A percentile compares a stretch with the other conserved stretches of the same genome.
phyloP scores from a whole-genome alignment of 2,888 invertebrate genomes.

The Pristionchus fissidentatus region DNA sequence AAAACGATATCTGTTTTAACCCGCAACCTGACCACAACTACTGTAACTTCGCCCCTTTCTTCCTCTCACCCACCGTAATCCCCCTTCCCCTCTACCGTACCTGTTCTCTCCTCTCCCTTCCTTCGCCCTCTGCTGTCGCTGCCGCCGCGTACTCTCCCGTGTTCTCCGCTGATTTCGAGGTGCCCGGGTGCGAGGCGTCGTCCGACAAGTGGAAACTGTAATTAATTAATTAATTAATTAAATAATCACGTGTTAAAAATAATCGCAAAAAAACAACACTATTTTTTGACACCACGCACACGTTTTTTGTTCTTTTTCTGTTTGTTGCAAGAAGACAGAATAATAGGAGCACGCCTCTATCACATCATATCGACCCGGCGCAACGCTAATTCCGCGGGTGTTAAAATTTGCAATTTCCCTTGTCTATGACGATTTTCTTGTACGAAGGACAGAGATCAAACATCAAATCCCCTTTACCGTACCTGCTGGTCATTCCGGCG shows the following conservation, averaged over 20 bases:
- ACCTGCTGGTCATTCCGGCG: slow-evolving; percentile 3
- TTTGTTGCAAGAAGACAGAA: no score
- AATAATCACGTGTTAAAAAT: no score
- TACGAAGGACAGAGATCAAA: background rate
- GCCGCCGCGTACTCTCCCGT: background rate
- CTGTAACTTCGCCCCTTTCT: no score
- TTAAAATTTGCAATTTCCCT: background rate
- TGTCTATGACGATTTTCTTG: no score
- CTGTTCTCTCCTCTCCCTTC: slow-evolving; percentile 33
- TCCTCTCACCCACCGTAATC: no score
- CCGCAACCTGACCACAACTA: no score
- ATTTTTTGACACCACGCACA: no score
- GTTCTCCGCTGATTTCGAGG: slow-evolving; percentile 29
- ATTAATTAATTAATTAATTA: background rate
- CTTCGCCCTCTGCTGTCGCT: slow-evolving; percentile 11
- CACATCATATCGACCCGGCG: background rate
- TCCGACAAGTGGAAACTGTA: background rate
- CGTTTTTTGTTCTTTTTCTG: no score
- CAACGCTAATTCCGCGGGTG: background rate
- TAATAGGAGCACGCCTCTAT: background rate
- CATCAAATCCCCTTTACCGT: slow-evolving; percentile 1
- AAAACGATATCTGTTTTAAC: no score
- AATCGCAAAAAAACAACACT: no score
- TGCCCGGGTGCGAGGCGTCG: background rate
- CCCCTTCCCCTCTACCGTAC: background rate